phyloP scores from a whole-genome alignment of 2,113 vertebrate genomes.

The Centropristis striata region DNA sequence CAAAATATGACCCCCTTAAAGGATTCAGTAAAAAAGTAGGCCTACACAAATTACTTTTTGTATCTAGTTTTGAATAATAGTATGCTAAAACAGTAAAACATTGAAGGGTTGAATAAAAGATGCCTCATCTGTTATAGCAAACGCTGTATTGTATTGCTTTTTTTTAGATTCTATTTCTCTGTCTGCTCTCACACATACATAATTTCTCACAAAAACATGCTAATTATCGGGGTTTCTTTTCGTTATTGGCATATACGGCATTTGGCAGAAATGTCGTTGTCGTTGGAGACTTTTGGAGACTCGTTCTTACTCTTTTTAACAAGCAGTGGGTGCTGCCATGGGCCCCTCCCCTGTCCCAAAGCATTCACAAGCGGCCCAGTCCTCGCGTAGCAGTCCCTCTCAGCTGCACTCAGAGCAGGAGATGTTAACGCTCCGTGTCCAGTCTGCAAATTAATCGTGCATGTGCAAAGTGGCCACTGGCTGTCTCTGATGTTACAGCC shows the following conservation, averaged over 20 bases:
- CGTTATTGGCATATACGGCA: conserved; percentile 13
- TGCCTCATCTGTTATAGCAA: no score
- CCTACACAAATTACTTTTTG: background rate
- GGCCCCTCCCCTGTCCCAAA: no score
- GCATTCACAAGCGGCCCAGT: no score
- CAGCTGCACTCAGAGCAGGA: no score
- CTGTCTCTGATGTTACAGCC: no score
- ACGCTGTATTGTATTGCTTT: background rate
- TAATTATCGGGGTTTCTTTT: background rate
- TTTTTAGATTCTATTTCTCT: background rate
- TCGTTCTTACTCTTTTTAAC: no score
- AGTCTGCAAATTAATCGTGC: no score
- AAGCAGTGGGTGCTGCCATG: no score
- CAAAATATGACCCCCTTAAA: background rate
- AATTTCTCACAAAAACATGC: background rate
- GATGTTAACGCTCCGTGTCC: no score
- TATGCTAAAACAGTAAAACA: background rate
- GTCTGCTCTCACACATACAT: background rate
- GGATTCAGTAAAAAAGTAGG: background rate
- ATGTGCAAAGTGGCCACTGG: no score
- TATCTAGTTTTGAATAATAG: background rate
- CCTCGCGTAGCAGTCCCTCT: no score
- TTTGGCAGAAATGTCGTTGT: conserved; percentile 23
- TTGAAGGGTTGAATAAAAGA: background rate
- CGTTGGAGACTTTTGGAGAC: no score